Percentiles rank a stretch among this genome's conserved stretches.
phyloP scores from a whole-genome alignment of 2,888 invertebrate genomes.

The Melolontha melolontha region DNA sequence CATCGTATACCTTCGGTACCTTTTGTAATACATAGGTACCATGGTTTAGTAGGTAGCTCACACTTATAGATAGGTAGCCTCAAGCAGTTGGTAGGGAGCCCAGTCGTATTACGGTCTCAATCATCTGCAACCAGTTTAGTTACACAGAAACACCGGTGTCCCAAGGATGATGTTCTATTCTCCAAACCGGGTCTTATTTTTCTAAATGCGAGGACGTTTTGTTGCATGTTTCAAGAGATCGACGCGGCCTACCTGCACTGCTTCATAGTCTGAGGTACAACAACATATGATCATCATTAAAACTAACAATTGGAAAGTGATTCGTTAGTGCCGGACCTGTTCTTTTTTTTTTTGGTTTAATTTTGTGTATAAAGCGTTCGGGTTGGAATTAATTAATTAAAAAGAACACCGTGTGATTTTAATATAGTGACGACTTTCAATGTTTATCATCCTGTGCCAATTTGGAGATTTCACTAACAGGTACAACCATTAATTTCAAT shows the following conservation, averaged over 20 bases:
- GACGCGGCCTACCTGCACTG: conserved; percentile 15
- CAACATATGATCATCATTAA: conserved; percentile 22
- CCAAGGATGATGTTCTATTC: conserved; percentile 29
- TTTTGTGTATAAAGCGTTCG: too few relatives aligned
- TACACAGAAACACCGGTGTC: conserved; percentile 37
- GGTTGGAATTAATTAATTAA: too few relatives aligned
- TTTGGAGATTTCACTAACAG: too few relatives aligned
- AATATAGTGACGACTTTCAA: too few relatives aligned
- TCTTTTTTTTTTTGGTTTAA: not conserved
- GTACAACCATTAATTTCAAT: too few relatives aligned
- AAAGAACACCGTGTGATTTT: too few relatives aligned
- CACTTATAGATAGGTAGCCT: conserved; percentile 35
- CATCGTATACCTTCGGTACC: not conserved
- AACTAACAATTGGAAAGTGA: conserved; percentile 31
- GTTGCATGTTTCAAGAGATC: conserved; percentile 2
- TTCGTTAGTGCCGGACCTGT: conserved; percentile 11
- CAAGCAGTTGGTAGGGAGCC: conserved; percentile 40
- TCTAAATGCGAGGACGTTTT: conserved; percentile 24
- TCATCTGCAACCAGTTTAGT: conserved; percentile 44
- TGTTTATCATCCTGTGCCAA: too few relatives aligned
- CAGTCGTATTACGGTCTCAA: conserved; percentile 38
- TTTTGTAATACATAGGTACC: conserved; percentile 33
- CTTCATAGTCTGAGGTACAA: not conserved
- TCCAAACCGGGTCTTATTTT: conserved; percentile 20
- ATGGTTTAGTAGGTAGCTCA: conserved; percentile 38